Percentiles rank a stretch among this genome's conserved stretches.
Conservation (phyloP, 37 sponge, comb jelly and placozoan genomes). For the Crambe crambe region DNA sequence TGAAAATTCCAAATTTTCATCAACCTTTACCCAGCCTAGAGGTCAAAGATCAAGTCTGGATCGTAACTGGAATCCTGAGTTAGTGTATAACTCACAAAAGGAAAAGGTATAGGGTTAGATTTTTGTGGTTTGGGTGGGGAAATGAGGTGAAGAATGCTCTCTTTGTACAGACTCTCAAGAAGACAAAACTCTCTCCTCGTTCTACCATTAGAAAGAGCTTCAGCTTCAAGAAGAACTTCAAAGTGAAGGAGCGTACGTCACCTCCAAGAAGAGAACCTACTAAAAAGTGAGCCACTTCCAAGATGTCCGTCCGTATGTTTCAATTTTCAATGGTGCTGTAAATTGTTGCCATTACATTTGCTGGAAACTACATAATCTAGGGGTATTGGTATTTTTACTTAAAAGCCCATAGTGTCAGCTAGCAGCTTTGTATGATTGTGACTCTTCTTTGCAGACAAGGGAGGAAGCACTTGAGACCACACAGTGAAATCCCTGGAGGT, state of each 20-base stretch:
- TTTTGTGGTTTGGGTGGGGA: background rate
- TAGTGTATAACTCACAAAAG: background rate
- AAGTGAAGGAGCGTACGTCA: background rate
- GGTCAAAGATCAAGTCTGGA: background rate
- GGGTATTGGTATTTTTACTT: no score
- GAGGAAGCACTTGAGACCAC: no score
- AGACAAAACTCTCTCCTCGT: conserved; percentile 14
- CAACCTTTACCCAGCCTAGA: conserved; percentile 23
- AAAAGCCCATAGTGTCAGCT: no score
- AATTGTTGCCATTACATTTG: no score
- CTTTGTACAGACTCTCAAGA: background rate
- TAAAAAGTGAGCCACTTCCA: background rate
- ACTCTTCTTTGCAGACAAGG: no score
- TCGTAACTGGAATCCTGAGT: conserved; percentile 12
- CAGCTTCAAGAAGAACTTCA: conserved; percentile 17
- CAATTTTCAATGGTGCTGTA: no score
- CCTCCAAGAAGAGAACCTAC: background rate
- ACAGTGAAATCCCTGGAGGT: no score
- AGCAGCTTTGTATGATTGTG: no score
- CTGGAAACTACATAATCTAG: no score
- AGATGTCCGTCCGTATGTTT: no score
- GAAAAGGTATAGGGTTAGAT: conserved; percentile 11
- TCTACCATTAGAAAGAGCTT: conserved; percentile 29
- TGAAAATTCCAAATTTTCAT: background rate
- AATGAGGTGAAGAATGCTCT: background rate